Evolutionary conservation across 2,888 invertebrate genomes (phyloP), one percentile per base, ranked within the genome.

Genomic region (Stenodera caucasica): DNA sequence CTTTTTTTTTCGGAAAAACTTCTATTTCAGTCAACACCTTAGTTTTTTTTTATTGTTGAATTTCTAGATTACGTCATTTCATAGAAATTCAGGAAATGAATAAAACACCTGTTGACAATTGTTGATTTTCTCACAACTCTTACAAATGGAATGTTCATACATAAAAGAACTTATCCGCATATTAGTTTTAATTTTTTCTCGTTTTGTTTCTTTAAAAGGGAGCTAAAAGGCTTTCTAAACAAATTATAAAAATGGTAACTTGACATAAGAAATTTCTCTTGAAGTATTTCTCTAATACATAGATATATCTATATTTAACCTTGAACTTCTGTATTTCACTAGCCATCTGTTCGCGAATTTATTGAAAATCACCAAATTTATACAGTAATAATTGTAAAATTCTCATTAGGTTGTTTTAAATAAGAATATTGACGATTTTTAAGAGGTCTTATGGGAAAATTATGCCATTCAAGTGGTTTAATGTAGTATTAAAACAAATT

Each of bases 291-390:
- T 40, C 45, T 40, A 18, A 45, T 23, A n/a, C n/a, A n/a, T n/a
- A n/a, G n/a, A n/a, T n/a, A 45, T n/a, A 11, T 45, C 11, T 45
- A 3, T 21, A 45, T 53, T 29, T 26, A 52, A 40, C 69, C 67
- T 69, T 69, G 67, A 70, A 64, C 69, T 70, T 70, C 60, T 51
- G 45, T 52, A 30, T 55, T 55, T 54, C 14, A 51, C 26, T 49
- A 30, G 51, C 67, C 67, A 69, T 65, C 60, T 68, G 69, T 65
- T 65, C 58, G 58, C 60, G 30, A 53, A 40, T 60, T 52, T n/a
- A 49, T 49, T 32, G 57, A 59, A 63, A 61, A 50, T 23, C 49
- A 30, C 45, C 37, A 30, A 61, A 63, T 56, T 21, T 23, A 1
- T n/a, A 6, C 4, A 12, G 12, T 21, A 12, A 12, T 23, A 45